Evolutionary conservation across 2,113 vertebrate species (phyloP), one percentile per base, ranked within the genome.

Genomic region (Myotis lucifugus): DNA sequence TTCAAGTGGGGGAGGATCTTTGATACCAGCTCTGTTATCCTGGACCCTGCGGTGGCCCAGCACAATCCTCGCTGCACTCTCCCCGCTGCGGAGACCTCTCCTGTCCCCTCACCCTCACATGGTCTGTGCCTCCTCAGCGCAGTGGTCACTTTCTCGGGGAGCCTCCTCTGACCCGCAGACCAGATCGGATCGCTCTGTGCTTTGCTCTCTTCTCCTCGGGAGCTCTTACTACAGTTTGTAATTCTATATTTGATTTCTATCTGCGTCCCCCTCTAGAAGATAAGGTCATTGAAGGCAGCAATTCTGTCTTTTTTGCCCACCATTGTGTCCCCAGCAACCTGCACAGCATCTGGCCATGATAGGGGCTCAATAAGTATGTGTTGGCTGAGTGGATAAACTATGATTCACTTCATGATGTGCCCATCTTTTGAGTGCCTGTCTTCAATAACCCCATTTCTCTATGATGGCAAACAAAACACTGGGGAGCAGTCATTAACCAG

Each of bases 171-270:
- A 86, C 83, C 72, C 10, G 32, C 64, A 89, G 54, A 69, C 61
- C 54, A 48, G 91, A 95, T 94, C 89, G 67, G 73, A 42, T 88
- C 82, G 93, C 93, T 46, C 34, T 19, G n/a, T 0, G 29, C 67
- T 90, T 81, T 91, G 82, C 48, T 91, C 48, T 82, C 78, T 73
- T 96, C 82, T 66, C 56, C 21, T 85, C 42, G 83, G 88, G 61
- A 76, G 83, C 40, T 69, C 91, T 93, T 67, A 93, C 90, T 76
- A 76, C 76, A 74, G 77, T 64, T 85, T 64, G 91, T 97, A 95
- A 96, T 59, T 94, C 91, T 94, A 59, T 89, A 94, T 89, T 70
- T 76, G 95, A 91, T 94, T 90, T 85, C 19, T 94, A 84, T 91
- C 93, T 93, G 34, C 34, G 69, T 13, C 70, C 52, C 29, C 56